phyloP scores from a whole-genome alignment of 2,888 invertebrate species.

The Erebia aethiops region DNA sequence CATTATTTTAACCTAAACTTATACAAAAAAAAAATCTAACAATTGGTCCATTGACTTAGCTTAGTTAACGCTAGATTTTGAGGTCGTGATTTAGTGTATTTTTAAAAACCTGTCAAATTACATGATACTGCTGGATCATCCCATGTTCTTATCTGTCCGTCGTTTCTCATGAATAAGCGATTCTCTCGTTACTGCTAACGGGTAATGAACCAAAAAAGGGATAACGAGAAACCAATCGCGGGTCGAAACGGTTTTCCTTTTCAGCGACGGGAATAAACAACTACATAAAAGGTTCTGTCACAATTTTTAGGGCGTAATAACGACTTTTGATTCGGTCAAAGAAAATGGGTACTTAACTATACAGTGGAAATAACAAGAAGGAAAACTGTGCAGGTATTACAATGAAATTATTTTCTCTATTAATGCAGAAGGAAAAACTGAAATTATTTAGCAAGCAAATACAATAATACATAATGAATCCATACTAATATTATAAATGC shows the following conservation, averaged over 20 bases:
- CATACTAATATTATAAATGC: too few relatives aligned
- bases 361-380: not conserved
- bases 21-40: too few relatives aligned
- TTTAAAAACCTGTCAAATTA: not conserved
- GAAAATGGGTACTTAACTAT: not conserved
- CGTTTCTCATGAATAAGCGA: constrained; percentile 24
- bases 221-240: constrained; percentile 29
- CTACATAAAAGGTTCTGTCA: constrained; percentile 5
- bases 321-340: constrained; percentile 8
- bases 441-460: too few relatives aligned
- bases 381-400: not conserved
- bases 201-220: constrained; percentile 29
- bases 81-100: too few relatives aligned
- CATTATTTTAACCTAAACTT: too few relatives aligned
- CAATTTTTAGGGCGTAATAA: constrained; percentile 16
- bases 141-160: constrained; percentile 4
- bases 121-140: constrained; percentile 3
- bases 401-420: too few relatives aligned
- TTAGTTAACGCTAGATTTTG: too few relatives aligned
- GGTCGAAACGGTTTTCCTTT: constrained; percentile 6
- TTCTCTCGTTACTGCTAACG: constrained; percentile 22
- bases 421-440: too few relatives aligned
- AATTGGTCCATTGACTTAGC: too few relatives aligned
- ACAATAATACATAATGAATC: too few relatives aligned
- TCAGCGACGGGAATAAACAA: constrained; percentile 9